Conservation (phyloP, 2,888 invertebrate genomes). For the Acronicta alni region DNA sequence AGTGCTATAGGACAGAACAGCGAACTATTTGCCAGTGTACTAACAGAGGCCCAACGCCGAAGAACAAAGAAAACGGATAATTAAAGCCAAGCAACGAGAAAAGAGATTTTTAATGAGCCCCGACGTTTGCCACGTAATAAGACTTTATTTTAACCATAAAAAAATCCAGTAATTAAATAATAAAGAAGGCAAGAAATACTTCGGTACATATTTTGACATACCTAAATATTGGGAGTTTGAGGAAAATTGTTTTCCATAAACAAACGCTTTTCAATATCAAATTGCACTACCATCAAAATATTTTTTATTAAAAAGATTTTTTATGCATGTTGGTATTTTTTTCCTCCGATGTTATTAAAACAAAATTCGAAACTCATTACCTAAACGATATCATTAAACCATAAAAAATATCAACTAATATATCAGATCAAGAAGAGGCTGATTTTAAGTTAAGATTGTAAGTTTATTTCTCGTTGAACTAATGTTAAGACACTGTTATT, state of each 20-base stretch:
- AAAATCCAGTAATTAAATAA: conserved; percentile 75
- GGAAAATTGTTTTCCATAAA: conserved; percentile 18
- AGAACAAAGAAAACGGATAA: conserved; percentile 87
- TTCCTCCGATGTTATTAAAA: no score
- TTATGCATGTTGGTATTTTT: neutral
- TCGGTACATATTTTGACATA: conserved; percentile 41
- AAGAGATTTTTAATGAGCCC: conserved; percentile 87
- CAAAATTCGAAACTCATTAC: no score
- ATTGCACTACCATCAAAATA: neutral
- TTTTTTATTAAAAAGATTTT: neutral
- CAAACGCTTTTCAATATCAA: neutral
- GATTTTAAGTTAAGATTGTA: no score
- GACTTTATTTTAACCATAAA: conserved; percentile 82
- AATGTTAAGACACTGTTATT: conserved; percentile 7
- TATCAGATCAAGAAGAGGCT: neutral
- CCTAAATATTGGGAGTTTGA: conserved; percentile 32
- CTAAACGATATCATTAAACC: no score
- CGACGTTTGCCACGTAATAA: conserved; percentile 81
- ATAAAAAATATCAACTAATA: no score
- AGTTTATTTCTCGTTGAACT: no score
- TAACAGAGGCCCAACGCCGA: conserved; percentile 72
- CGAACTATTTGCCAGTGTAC: conserved; percentile 72
- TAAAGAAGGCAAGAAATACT: conserved; percentile 56
- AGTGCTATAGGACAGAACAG: conserved; percentile 63
- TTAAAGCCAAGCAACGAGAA: conserved; percentile 84